Conservation (phyloP, 2,113 vertebrate species). For the Myocastor coypus region DNA sequence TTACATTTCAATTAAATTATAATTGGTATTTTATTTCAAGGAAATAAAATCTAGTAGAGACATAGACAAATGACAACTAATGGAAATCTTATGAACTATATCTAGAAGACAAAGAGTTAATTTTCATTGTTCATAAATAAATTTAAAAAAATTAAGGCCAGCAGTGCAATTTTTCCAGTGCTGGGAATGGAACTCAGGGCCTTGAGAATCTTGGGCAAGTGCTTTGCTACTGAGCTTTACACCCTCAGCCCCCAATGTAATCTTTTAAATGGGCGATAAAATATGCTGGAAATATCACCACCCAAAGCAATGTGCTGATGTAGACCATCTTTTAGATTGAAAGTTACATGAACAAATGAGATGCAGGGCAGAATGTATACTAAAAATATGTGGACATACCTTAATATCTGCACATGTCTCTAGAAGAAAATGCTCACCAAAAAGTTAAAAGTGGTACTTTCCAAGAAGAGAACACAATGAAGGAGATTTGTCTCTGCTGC, state of each 20-base stretch:
- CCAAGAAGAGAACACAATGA: background rate
- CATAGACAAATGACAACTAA: background rate
- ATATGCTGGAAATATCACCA: background rate
- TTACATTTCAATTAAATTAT: background rate
- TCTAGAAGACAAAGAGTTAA: background rate
- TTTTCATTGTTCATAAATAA: constrained; percentile 51
- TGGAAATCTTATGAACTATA: background rate
- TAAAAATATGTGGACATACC: background rate
- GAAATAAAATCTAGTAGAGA: constrained; percentile 23
- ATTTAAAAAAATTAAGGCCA: constrained; percentile 17
- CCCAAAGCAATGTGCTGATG: background rate
- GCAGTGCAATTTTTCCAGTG: background rate
- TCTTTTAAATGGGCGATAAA: background rate
- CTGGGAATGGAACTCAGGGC: background rate
- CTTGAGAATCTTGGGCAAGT: background rate
- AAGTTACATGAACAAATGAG: background rate
- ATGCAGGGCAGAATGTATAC: background rate
- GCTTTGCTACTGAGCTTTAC: background rate
- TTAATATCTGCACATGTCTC: background rate
- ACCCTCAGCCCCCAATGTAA: background rate
- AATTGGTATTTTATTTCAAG: background rate
- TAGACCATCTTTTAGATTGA: background rate
- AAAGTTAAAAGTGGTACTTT: background rate
- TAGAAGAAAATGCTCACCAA: constrained; percentile 19
- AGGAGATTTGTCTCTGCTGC: background rate